Conservation (phyloP, 2,113 vertebrate species). For the Myotis brandtii region DNA sequence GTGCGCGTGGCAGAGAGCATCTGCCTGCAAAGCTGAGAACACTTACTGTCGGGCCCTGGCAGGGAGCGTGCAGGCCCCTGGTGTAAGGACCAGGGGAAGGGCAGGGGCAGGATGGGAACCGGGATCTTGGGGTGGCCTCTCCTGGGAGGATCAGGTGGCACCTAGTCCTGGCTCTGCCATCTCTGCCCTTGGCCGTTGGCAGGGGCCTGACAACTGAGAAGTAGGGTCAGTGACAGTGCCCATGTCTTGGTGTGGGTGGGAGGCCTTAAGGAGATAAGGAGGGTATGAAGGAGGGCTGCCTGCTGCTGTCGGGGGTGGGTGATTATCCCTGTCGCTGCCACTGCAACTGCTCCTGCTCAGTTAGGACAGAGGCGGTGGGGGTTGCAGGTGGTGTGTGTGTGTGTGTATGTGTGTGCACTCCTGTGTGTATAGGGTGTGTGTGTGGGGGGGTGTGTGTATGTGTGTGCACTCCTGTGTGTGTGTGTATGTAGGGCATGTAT, state of each 20-base stretch:
- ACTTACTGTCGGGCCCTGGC: fast-evolving
- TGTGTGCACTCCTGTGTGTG: too few relatives aligned
- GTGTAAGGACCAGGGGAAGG: neutral
- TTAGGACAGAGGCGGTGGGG: neutral
- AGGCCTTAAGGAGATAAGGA: neutral
- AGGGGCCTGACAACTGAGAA: neutral
- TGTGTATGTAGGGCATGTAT: too few relatives aligned
- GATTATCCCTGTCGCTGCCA: fast-evolving
- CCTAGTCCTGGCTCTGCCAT: neutral
- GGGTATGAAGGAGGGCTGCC: fast-evolving
- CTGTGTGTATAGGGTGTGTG: neutral
- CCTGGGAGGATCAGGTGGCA: neutral
- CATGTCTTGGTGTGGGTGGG: neutral
- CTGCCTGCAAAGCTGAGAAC: neutral
- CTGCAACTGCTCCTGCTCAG: fast-evolving
- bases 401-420: neutral
- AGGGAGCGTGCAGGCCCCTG: neutral
- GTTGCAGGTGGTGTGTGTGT: neutral
- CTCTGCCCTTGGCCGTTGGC: neutral
- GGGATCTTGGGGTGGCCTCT: neutral
- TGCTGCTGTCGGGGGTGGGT: fast-evolving
- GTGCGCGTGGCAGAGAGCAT: neutral
- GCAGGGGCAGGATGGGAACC: neutral
- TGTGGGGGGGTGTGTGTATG: neutral
- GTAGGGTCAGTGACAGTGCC: fast-evolving